Evolutionary conservation across 2,113 vertebrate genomes (phyloP).

Genomic region (Dipodomys merriami): DNA sequence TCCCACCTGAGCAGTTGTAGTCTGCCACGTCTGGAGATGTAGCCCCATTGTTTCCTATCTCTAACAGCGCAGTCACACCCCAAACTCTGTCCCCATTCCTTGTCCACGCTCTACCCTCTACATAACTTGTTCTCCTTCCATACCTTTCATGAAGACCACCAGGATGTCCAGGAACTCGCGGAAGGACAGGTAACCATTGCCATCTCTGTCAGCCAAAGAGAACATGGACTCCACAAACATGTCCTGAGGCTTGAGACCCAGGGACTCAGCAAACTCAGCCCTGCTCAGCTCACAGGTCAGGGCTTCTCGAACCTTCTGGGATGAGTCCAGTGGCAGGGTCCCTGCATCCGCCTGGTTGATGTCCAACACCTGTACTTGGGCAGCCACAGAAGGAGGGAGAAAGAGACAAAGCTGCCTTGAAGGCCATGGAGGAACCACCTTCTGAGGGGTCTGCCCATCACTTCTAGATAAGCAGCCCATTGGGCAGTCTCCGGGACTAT

Average conservation of each 20-base stretch:
- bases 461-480: not conserved
- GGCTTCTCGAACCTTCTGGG: constrained; percentile 87
- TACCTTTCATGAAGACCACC: constrained; percentile 95
- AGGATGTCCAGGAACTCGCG: constrained; percentile 93
- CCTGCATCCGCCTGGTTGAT: constrained; percentile 90
- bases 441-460: not conserved
- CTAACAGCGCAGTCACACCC: not conserved
- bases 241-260: constrained; percentile 91
- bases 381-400: not conserved
- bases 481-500: not conserved
- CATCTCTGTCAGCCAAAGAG: constrained; percentile 93
- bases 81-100: not conserved
- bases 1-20: not conserved
- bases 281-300: constrained; percentile 91
- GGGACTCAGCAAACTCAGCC: constrained; percentile 89
- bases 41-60: not conserved
- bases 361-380: constrained; percentile 87
- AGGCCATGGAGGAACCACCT: not conserved
- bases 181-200: constrained; percentile 94
- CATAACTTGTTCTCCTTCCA: not conserved
- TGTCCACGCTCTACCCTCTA: not conserved
- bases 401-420: not conserved
- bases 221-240: constrained; percentile 95
- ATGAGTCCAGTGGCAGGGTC: constrained; percentile 84
- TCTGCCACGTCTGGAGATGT: not conserved